A percentile compares a stretch with the other conserved stretches of the same genome.
Evolutionary conservation across 2,888 invertebrate genomes (phyloP).

Genomic region (Drosophila recens): DNA sequence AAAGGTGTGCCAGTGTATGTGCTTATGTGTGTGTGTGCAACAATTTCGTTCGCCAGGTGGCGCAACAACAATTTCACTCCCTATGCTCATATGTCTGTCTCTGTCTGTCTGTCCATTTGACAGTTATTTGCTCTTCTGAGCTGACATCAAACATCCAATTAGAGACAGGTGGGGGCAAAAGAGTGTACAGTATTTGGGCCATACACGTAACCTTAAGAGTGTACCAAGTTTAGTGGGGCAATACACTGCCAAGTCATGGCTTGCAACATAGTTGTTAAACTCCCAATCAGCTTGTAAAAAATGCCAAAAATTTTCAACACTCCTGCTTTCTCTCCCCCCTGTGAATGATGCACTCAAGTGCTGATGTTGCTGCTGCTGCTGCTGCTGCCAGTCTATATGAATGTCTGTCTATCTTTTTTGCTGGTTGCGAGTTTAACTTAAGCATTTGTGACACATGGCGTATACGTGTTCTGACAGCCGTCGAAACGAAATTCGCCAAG

Average conservation of each 20-base stretch:
- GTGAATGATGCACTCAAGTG: constrained; percentile 22
- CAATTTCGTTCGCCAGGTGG: constrained; percentile 50
- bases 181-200: not conserved
- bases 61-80: constrained; percentile 39
- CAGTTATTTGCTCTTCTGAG: constrained; percentile 30
- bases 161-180: not conserved
- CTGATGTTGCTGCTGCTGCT: not conserved
- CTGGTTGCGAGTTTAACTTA: constrained; percentile 37
- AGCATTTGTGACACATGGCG: constrained; percentile 73
- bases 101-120: constrained; percentile 11
- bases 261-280: not conserved
- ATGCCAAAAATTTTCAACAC: not conserved
- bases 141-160: constrained; percentile 19
- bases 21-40: constrained; percentile 42
- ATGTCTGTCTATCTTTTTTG: not conserved
- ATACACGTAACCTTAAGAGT: constrained; percentile 6
- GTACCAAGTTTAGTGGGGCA: not conserved
- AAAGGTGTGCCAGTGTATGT: constrained; percentile 21
- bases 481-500: constrained; percentile 57
- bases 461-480: constrained; percentile 60
- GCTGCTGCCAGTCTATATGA: not conserved
- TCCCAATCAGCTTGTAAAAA: constrained; percentile 13
- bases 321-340: not conserved
- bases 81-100: constrained; percentile 14
- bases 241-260: not conserved